Conservation (phyloP, 2,797 vertebrate genomes). For the Periophthalmus magnuspinnatus region DNA sequence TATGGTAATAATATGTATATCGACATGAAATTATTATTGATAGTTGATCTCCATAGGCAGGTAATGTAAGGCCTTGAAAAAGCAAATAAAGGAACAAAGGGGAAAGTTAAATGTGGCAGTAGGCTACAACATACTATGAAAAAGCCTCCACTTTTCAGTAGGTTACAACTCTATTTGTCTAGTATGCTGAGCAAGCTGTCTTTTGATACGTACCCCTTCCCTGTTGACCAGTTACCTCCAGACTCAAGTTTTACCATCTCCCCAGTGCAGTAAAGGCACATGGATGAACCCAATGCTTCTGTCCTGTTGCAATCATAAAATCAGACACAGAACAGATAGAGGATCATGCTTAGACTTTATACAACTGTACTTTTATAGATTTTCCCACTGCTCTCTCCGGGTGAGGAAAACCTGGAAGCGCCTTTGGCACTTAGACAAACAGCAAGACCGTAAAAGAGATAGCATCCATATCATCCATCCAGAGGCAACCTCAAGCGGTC, state of each 20-base stretch:
- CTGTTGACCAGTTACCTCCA: slow-evolving; percentile 53
- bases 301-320: slow-evolving; percentile 66
- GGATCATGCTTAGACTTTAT: slow-evolving; percentile 55
- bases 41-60: background rate
- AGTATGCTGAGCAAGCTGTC: slow-evolving; percentile 50
- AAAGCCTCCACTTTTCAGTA: background rate
- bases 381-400: slow-evolving; percentile 42
- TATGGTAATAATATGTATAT: background rate
- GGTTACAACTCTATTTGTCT: slow-evolving; percentile 1
- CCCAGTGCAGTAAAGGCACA: slow-evolving; percentile 58
- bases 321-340: slow-evolving; percentile 54
- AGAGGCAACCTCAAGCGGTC: slow-evolving; percentile 47
- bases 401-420: slow-evolving; percentile 45
- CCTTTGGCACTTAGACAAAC: slow-evolving; percentile 41
- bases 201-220: slow-evolving; percentile 42
- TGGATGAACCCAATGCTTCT: slow-evolving; percentile 60
- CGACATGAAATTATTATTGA: background rate
- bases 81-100: background rate
- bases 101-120: background rate
- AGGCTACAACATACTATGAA: background rate
- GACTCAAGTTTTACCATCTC: slow-evolving; percentile 48
- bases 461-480: slow-evolving; percentile 41
- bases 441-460: slow-evolving; percentile 48
- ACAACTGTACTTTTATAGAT: slow-evolving; percentile 65
- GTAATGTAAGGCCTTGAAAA: background rate